phyloP scores from a whole-genome alignment of 2,113 vertebrate genomes.

The Anser cygnoides region DNA sequence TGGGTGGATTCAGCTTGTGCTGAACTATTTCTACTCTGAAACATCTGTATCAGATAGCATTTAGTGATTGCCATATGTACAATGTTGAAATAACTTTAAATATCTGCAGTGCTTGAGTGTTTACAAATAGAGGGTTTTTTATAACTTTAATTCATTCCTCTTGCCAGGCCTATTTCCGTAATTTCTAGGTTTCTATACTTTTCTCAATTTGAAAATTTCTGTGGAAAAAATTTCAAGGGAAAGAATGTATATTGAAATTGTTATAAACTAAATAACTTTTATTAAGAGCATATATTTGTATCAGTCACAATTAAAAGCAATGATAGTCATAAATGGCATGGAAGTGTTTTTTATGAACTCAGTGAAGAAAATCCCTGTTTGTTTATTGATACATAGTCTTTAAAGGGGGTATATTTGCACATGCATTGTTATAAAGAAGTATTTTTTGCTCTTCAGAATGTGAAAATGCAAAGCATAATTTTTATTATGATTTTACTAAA shows the following conservation, averaged over 20 bases:
- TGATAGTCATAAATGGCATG: neutral
- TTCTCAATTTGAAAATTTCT: neutral
- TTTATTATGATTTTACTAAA: slow-evolving; percentile 52
- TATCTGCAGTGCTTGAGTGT: neutral
- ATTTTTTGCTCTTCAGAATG: slow-evolving; percentile 40
- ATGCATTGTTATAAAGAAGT: slow-evolving; percentile 48
- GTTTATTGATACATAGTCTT: neutral
- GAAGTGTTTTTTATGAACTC: neutral
- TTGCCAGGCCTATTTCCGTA: neutral
- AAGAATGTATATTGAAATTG: neutral
- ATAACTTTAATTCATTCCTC: neutral
- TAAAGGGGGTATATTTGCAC: slow-evolving; percentile 17
- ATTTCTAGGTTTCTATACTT: neutral
- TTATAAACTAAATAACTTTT: slow-evolving; percentile 6
- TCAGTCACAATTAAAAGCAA: slow-evolving; percentile 9
- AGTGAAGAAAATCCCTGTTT: neutral
- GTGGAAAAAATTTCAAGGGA: neutral
- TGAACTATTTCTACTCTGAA: neutral
- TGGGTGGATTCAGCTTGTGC: neutral
- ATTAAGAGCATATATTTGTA: slow-evolving; percentile 26
- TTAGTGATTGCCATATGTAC: neutral
- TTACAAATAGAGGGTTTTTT: neutral
- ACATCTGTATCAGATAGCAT: neutral
- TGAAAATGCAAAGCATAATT: slow-evolving; percentile 25
- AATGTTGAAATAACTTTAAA: neutral